Conservation (phyloP, 2,797 vertebrate species). For the Crax fasciolata region DNA sequence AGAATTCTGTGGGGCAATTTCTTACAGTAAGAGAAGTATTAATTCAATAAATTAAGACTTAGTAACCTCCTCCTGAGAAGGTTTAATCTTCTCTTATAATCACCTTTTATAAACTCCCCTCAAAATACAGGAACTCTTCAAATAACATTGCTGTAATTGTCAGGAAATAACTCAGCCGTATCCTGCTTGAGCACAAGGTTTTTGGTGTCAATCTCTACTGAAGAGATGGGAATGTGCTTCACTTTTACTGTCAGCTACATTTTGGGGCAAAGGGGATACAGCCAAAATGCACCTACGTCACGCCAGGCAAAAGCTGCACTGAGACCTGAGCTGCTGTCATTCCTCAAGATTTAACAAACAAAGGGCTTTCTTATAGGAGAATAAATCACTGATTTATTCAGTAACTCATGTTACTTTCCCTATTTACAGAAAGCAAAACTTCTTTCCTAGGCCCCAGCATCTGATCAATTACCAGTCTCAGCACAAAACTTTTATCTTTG, state of each 20-base stretch:
- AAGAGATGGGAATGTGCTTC: not conserved
- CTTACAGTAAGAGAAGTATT: not conserved
- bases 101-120: not conserved
- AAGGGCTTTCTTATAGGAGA: not conserved
- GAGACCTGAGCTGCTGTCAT: not conserved
- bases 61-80: not conserved
- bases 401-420: not conserved
- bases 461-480: not conserved
- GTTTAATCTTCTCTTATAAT: not conserved
- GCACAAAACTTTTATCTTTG: not conserved
- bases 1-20: not conserved
- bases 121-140: not conserved
- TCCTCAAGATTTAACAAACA: not conserved
- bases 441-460: accelerated
- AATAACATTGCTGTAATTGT: not conserved
- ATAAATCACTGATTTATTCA: not conserved
- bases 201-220: not conserved
- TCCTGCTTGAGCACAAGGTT: not conserved
- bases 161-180: not conserved
- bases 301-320: not conserved
- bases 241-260: not conserved
- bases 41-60: not conserved
- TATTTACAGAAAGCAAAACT: not conserved
- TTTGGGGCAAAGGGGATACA: not conserved
- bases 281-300: not conserved